phyloP scores from a whole-genome alignment of 2,888 invertebrate species.

The Epistrophella euchroma region DNA sequence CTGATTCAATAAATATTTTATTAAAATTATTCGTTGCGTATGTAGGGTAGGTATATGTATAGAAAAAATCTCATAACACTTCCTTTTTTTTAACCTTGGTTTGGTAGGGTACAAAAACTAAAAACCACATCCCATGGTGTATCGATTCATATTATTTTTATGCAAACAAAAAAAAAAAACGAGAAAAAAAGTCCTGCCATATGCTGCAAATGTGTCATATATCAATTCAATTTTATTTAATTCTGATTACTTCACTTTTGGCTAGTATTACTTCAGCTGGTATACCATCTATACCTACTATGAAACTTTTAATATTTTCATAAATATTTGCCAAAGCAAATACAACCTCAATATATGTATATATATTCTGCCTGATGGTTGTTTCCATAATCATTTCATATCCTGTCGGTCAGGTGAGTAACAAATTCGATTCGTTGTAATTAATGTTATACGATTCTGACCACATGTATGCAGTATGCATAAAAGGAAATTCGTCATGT shows the following conservation, averaged over 20 bases:
- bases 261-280: constrained; percentile 60
- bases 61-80: not conserved
- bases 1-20: constrained; percentile 61
- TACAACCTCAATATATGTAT: constrained; percentile 3
- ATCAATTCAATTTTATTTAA: constrained; percentile 69
- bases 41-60: too few species aligned
- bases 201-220: constrained; percentile 39
- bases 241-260: constrained; percentile 68
- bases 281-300: not conserved
- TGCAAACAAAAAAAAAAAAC: not conserved
- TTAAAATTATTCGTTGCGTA: constrained; percentile 15
- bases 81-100: not conserved
- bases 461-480: constrained; percentile 48
- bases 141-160: not conserved
- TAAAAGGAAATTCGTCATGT: constrained; percentile 20
- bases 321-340: constrained; percentile 65
- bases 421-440: constrained; percentile 74
- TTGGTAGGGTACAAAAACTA: not conserved
- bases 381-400: constrained; percentile 21
- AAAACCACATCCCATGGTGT: constrained; percentile 25
- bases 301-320: constrained; percentile 31
- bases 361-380: constrained; percentile 16
- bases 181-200: constrained; percentile 9
- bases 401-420: constrained; percentile 74
- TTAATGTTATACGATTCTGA: constrained; percentile 72